These are phyloP conservation scores for Drosophila paucipuncta DNA, from an alignment of 2,888 invertebrate species.

Conservation along the genomic window DNA sequence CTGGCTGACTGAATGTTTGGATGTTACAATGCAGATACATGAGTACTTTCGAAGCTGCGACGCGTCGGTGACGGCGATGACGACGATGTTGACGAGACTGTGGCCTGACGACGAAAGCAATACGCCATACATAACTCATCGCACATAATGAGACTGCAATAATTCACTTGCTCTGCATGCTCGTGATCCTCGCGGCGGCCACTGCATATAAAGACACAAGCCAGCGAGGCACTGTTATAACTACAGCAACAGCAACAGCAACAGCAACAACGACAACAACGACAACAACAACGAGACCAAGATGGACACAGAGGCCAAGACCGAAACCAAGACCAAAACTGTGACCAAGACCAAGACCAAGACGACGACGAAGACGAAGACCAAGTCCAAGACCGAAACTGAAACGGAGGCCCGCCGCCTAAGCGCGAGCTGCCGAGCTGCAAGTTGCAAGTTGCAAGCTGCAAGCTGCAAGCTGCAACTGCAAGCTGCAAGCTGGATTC, in stretches of 20 bases:
- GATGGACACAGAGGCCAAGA: conserved; percentile 16
- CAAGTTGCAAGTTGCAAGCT: background rate
- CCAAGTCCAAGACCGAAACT: conserved; percentile 35
- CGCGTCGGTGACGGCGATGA: conserved; percentile 47
- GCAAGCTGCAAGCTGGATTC: conserved; percentile 22
- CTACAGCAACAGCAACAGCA: conserved; percentile 46
- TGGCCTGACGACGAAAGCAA: conserved; percentile 81
- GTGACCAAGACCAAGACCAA: conserved; percentile 24
- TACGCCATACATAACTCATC: conserved; percentile 84
- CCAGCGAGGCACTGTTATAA: conserved; percentile 61
- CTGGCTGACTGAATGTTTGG: conserved; percentile 53
- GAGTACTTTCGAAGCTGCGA: conserved; percentile 62
- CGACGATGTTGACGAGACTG: conserved; percentile 62
- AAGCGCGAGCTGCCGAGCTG: conserved; percentile 12
- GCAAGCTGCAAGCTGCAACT: background rate
- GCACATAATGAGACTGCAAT: conserved; percentile 85
- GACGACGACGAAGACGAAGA: conserved; percentile 15
- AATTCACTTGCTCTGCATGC: conserved; percentile 83
- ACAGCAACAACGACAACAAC: conserved; percentile 15
- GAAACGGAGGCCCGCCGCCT: conserved; percentile 32
- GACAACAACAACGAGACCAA: conserved; percentile 21
- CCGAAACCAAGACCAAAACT: conserved; percentile 39
- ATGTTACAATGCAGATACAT: conserved; percentile 75
- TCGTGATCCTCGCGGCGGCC: conserved; percentile 70
- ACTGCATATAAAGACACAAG: conserved; percentile 67